These are phyloP conservation scores for Fundulus diaphanus DNA, from an alignment of 2,797 vertebrate genomes.

Conservation along the genomic window DNA sequence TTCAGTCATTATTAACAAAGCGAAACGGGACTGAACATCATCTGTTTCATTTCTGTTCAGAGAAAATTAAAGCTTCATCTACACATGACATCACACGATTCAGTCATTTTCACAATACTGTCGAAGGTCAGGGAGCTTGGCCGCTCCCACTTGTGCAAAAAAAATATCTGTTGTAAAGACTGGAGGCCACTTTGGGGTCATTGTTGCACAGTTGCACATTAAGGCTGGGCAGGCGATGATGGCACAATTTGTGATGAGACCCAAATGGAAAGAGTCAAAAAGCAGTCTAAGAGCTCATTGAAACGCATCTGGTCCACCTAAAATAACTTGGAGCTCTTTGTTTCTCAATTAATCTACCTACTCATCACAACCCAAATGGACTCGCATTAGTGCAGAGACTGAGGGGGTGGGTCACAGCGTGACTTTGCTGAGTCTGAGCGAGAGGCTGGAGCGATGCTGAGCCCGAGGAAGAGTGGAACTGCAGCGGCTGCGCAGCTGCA, in stretches of 20 bases:
- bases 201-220: conserved; percentile 46
- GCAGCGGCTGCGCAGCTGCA: conserved; percentile 83
- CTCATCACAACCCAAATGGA: conserved; percentile 7
- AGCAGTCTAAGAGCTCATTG: conserved; percentile 7
- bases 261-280: conserved; percentile 14
- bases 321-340: conserved; percentile 16
- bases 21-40: conserved; percentile 13
- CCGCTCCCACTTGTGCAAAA: conserved; percentile 77
- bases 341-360: conserved; percentile 15
- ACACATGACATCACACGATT: conserved; percentile 56
- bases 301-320: conserved; percentile 10
- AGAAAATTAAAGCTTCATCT: conserved; percentile 49
- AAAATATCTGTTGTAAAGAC: conserved; percentile 59
- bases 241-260: conserved; percentile 36
- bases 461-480: conserved; percentile 84
- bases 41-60: conserved; percentile 33
- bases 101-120: conserved; percentile 74
- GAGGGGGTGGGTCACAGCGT: conserved; percentile 81
- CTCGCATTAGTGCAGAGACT: conserved; percentile 22
- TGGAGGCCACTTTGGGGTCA: conserved; percentile 54
- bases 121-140: conserved; percentile 67
- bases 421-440: conserved; percentile 88
- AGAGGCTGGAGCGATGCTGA: conserved; percentile 83
- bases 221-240: conserved; percentile 33
- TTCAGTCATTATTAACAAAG: conserved; percentile 59